Evolutionary conservation across 2,113 vertebrate species (phyloP), one percentile per base, ranked within the genome.

Genomic region (Elgaria multicarinata): DNA sequence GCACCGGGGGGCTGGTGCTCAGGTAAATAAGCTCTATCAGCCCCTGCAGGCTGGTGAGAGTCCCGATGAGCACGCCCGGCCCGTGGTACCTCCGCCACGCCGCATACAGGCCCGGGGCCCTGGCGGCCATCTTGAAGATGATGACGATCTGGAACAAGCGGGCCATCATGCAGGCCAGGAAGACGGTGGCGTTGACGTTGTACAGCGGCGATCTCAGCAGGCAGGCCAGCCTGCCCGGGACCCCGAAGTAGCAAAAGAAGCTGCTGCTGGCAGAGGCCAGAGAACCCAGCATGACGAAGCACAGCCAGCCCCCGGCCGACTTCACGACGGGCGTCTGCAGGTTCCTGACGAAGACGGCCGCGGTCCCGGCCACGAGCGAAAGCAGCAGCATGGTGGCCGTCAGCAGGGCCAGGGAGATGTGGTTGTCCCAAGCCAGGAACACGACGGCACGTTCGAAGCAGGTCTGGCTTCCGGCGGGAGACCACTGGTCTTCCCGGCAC

Each of bases 111-210:
- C 84, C 95, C 0, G 98, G 98, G 12, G 96, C 93, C 80, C 96
- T 98, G 24, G 95, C 79, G 0, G 97, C 97, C 87, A 98, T 97
- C 96, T 98, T 99, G 94, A 99, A 99, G 93, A 98, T 97, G 67
- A 97, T 97, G 87, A 98, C 90, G 42, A 98, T 96, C 89, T 98
- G 98, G 95, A 99, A 98, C 14, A 97, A 97, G 53, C 96, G 98
- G 0, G 98, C 97, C 0, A 96, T 96, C 90, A 98, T 95, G 72
- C 97, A 98, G 0, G 98, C 97, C 0, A 98, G 93, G 94, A 98
- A 98, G 55, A 97, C 5, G 0, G 97, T 95, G 92, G 97, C 97
- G 83, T 98, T 96, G 62, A 98, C 53, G 5, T 83, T 0, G 62
- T 98, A 98, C 26, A 97, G 90, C 0, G 96, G 89, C 14, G 93